These are phyloP conservation scores for Aphaenogaster ashmeadi DNA, from an alignment of 1,140 invertebrate genomes.

Conservation along the genomic window DNA sequence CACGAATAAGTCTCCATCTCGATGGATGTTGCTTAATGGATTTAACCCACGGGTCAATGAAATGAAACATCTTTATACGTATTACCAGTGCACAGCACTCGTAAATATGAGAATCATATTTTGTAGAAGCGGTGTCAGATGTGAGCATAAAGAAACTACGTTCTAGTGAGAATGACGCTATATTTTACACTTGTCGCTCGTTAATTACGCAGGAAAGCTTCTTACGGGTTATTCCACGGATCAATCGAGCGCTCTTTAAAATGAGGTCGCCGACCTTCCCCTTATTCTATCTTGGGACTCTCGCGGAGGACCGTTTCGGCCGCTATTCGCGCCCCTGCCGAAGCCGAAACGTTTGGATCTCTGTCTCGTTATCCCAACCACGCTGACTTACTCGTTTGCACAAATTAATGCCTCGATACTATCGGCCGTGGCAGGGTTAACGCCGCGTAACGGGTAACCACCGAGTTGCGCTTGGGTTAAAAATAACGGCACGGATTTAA, in stretches of 20 bases:
- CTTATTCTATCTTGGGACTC: conserved; percentile 53
- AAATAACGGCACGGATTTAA: conserved; percentile 71
- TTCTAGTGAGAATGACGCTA: conserved; percentile 32
- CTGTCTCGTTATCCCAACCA: conserved; percentile 68
- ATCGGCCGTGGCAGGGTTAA: conserved; percentile 68
- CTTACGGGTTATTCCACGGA: conserved; percentile 9
- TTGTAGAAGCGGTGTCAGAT: conserved; percentile 24
- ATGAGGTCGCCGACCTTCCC: conserved; percentile 48
- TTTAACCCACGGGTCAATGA: conserved; percentile 49
- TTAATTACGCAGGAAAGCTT: conserved; percentile 17
- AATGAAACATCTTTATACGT: conserved; percentile 37
- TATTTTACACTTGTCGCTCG: conserved; percentile 38
- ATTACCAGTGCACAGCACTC: conserved; percentile 7
- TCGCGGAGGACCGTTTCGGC: conserved; percentile 15
- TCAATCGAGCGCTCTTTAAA: conserved; percentile 47
- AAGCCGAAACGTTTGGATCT: conserved; percentile 66
- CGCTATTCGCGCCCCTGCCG: conserved; percentile 39
- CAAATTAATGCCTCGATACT: conserved; percentile 77
- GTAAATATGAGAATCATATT: conserved; percentile 51
- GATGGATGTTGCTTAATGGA: conserved; percentile 32
- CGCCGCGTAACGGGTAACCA: conserved; percentile 70
- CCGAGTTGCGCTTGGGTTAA: conserved; percentile 61
- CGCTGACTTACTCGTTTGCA: conserved; percentile 67
- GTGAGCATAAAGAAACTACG: neutral
- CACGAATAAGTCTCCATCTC: conserved; percentile 24